phyloP scores from a whole-genome alignment of 2,888 invertebrate genomes.

The Macrophya alboannulata region DNA sequence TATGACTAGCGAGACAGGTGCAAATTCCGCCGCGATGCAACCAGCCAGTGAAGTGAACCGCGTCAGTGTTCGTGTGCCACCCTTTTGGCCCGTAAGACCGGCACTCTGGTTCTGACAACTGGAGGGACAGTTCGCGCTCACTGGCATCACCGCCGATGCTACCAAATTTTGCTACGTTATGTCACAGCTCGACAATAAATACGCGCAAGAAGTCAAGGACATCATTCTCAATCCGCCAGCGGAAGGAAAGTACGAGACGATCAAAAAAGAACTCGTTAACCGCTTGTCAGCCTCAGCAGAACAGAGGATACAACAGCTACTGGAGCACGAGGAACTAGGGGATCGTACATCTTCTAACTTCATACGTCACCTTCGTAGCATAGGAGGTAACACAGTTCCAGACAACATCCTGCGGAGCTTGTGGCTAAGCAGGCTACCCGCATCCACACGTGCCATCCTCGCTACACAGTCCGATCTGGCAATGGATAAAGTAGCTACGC shows the following conservation, averaged over 20 bases:
- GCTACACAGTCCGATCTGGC: conserved; percentile 55
- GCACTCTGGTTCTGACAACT: conserved; percentile 68
- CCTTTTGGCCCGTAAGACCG: conserved; percentile 65
- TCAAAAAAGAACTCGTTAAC: conserved; percentile 68
- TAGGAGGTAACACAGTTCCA: conserved; percentile 60
- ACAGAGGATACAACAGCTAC: conserved; percentile 59
- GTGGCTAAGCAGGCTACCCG: conserved; percentile 49
- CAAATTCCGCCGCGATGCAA: neutral
- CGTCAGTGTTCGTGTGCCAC: conserved; percentile 63
- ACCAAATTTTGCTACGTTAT: conserved; percentile 64
- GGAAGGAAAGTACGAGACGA: conserved; percentile 58
- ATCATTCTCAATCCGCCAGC: conserved; percentile 61
- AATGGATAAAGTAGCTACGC: conserved; percentile 58
- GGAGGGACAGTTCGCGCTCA: conserved; percentile 65
- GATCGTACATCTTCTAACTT: conserved; percentile 68
- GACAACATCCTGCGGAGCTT: conserved; percentile 59
- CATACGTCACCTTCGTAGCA: conserved; percentile 62
- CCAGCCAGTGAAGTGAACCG: conserved; percentile 33
- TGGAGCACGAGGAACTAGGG: conserved; percentile 62
- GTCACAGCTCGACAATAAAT: conserved; percentile 59
- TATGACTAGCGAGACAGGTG: neutral
- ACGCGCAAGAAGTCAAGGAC: conserved; percentile 62
- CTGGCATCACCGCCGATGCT: conserved; percentile 61
- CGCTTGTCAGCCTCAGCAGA: conserved; percentile 60
- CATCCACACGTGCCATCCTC: conserved; percentile 57